These are phyloP conservation scores for Zeuzera pyrina DNA, from an alignment of 2,888 invertebrate species.

Conservation along the genomic window DNA sequence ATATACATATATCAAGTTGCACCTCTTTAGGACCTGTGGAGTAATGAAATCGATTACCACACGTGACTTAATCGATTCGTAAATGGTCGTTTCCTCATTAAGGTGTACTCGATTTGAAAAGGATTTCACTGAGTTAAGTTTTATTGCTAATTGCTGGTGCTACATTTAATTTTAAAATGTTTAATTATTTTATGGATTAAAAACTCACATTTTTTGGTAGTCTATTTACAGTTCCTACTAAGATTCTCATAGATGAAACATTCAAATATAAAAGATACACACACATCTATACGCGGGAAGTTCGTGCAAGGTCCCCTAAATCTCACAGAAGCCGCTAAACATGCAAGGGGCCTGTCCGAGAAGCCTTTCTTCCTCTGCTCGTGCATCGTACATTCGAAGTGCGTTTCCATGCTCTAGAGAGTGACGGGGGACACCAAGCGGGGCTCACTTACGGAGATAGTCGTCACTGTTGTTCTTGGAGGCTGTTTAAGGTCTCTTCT, in stretches of 20 bases:
- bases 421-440: conserved; percentile 60
- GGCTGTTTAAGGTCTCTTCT: no score
- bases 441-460: conserved; percentile 57
- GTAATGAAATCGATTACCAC: conserved; percentile 1
- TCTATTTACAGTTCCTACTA: background rate
- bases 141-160: no score
- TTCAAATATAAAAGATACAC: conserved; percentile 25
- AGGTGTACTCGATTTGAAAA: no score
- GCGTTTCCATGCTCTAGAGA: conserved; percentile 63
- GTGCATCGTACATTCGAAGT: conserved; percentile 39
- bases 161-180: no score
- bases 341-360: conserved; percentile 64
- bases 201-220: background rate
- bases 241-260: conserved; percentile 1
- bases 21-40: background rate
- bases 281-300: conserved; percentile 50
- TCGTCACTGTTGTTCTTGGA: no score
- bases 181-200: no score
- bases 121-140: no score
- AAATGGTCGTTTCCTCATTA: no score
- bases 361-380: conserved; percentile 50
- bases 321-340: conserved; percentile 66
- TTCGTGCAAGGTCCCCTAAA: conserved; percentile 52
- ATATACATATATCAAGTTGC: background rate
- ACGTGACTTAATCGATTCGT: background rate